Percentiles rank a stretch among this genome's conserved stretches.
These are phyloP conservation scores for Amphiduros pacificus DNA, from an alignment of 2,888 invertebrate species.

Conservation along the genomic window DNA sequence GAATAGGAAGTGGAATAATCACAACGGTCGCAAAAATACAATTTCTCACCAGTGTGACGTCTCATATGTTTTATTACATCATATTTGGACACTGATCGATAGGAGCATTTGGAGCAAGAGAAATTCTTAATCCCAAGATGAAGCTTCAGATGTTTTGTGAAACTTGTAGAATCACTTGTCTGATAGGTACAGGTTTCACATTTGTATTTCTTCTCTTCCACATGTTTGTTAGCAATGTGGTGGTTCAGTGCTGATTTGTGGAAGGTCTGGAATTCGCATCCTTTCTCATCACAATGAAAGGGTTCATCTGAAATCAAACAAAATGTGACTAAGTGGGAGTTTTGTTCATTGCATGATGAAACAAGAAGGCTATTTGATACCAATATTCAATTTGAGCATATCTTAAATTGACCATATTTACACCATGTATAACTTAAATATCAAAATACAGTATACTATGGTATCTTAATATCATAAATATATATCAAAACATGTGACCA, in stretches of 20 bases:
- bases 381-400: too few relatives aligned
- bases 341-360: too few relatives aligned
- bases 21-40: slow-evolving; percentile 21
- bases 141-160: slow-evolving; percentile 12
- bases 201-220: neutral
- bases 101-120: slow-evolving; percentile 20
- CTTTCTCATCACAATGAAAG: slow-evolving; percentile 10
- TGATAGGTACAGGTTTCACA: slow-evolving; percentile 19
- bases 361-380: too few relatives aligned
- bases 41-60: slow-evolving; percentile 21
- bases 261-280: slow-evolving; percentile 15
- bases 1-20: slow-evolving; percentile 15
- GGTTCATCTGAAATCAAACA: slow-evolving; percentile 15
- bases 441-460: too few relatives aligned
- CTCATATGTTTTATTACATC: slow-evolving; percentile 24
- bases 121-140: slow-evolving; percentile 16
- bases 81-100: slow-evolving; percentile 13
- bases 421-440: too few relatives aligned
- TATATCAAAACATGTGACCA: too few relatives aligned
- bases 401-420: too few relatives aligned
- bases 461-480: too few relatives aligned
- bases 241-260: slow-evolving; percentile 13
- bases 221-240: slow-evolving; percentile 12
- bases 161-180: slow-evolving; percentile 13
- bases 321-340: neutral